A percentile compares a stretch with the other conserved stretches of the same genome.
Conservation (phyloP, 2,113 vertebrate species). For the Alethe castanea region DNA sequence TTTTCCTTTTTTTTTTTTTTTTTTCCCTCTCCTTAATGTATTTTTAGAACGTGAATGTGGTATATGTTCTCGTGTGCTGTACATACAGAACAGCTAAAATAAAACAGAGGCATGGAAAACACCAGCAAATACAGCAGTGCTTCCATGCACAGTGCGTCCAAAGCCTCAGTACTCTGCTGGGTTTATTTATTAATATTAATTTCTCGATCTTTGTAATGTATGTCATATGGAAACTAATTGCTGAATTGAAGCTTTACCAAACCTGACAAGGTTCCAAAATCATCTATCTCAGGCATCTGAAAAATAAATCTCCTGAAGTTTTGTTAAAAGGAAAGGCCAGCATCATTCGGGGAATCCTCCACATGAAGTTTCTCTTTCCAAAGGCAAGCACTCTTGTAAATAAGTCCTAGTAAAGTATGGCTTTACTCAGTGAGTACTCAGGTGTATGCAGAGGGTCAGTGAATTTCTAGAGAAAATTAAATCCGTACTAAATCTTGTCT, state of each 20-base stretch:
- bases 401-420: background rate
- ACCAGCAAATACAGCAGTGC: background rate
- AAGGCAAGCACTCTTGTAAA: background rate
- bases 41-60: background rate
- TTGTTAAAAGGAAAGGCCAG: slow-evolving; percentile 40
- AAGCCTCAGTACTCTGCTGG: background rate
- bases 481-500: background rate
- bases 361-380: slow-evolving; percentile 20
- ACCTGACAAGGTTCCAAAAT: background rate
- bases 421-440: background rate
- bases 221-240: background rate
- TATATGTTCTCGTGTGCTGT: background rate
- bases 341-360: slow-evolving; percentile 31
- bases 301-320: slow-evolving; percentile 43
- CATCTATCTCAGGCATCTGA: background rate
- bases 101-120: background rate
- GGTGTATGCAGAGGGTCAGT: background rate
- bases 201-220: background rate
- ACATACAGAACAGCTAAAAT: background rate
- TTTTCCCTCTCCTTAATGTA: background rate
- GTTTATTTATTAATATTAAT: background rate
- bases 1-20: background rate
- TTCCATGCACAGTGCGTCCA: background rate
- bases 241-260: background rate
- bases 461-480: background rate